Conservation (phyloP, 2,113 vertebrate species). For the Vireo altiloquus region DNA sequence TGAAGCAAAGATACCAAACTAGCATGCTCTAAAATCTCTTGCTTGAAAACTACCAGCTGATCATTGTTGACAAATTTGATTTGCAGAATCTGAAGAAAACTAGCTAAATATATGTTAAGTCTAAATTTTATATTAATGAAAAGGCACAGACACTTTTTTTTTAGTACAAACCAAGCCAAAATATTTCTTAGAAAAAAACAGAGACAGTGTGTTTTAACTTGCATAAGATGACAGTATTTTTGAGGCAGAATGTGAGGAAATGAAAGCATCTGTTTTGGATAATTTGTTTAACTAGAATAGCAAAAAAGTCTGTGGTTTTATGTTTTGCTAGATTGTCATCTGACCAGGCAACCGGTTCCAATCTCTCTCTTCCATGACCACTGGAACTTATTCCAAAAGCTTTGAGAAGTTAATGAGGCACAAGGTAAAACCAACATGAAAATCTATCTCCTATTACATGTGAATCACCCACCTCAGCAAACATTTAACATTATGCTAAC, state of each 20-base stretch:
- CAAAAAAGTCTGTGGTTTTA: neutral
- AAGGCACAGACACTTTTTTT: neutral
- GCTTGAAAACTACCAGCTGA: neutral
- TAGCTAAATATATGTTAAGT: neutral
- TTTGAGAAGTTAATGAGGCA: neutral
- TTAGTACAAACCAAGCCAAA: neutral
- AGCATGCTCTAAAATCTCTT: neutral
- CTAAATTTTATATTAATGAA: neutral
- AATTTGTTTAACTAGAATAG: neutral
- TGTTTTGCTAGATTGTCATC: neutral
- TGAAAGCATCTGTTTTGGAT: neutral
- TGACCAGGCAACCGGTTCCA: neutral
- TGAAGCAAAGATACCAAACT: neutral
- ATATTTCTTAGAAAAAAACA: neutral
- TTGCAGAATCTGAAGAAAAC: neutral
- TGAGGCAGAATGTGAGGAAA: neutral
- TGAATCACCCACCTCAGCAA: neutral
- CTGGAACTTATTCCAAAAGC: neutral
- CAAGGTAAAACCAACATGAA: neutral
- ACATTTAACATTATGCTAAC: neutral
- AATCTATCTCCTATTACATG: neutral
- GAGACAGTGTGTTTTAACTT: neutral
- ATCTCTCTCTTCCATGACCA: neutral
- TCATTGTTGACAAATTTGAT: neutral
- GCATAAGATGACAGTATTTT: neutral